Conservation (phyloP, 2,113 vertebrate species). For the Muntiacus reevesi region DNA sequence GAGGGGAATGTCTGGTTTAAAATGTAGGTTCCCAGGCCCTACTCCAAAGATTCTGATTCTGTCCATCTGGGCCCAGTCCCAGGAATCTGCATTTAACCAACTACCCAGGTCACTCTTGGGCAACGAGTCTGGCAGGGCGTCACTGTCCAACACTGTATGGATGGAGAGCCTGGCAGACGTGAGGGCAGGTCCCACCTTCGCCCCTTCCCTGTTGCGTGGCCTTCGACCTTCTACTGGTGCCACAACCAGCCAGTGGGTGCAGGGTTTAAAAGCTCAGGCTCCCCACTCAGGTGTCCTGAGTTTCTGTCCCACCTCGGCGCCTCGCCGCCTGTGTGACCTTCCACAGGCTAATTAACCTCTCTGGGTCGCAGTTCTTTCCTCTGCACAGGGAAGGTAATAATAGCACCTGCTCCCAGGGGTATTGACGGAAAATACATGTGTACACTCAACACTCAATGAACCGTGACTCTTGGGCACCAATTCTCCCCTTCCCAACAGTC, state of each 20-base stretch:
- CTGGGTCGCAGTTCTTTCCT: not conserved
- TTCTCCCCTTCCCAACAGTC: not conserved
- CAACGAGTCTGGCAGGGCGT: rapidly evolving
- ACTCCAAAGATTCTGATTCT: not conserved
- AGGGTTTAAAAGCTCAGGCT: not conserved
- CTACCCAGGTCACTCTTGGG: not conserved
- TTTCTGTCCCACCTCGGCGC: not conserved
- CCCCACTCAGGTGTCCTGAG: not conserved
- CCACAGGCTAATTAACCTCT: not conserved
- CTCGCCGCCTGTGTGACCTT: not conserved
- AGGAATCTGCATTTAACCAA: not conserved
- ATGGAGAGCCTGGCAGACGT: not conserved
- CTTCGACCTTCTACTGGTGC: not conserved
- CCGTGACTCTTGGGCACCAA: not conserved
- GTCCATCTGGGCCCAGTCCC: not conserved
- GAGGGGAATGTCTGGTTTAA: not conserved
- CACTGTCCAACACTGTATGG: rapidly evolving
- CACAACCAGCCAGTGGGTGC: rapidly evolving
- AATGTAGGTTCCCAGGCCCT: not conserved
- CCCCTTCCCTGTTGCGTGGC: too few species aligned
- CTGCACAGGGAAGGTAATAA: not conserved
- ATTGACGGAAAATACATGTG: rapidly evolving
- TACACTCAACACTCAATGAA: rapidly evolving
- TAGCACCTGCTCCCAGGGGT: not conserved
- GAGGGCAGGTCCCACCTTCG: not conserved